Base-by-base conservation (phyloP, 2,888 invertebrate species). In the Tipula lateralis region DNA sequence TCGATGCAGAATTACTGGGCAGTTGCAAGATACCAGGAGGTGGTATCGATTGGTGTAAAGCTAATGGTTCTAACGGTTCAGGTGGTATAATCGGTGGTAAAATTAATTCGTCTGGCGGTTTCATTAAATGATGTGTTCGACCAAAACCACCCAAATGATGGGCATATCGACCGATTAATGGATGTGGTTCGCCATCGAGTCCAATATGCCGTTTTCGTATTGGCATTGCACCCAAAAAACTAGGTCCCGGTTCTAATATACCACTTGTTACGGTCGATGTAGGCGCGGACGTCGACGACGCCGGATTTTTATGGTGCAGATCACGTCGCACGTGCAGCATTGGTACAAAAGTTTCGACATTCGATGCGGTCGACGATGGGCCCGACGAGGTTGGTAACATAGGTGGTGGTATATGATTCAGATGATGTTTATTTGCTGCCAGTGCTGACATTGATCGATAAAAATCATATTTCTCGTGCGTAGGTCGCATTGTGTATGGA, bases 321-420 rank as follows among this genome's bases (percentile, higher is more conserved):
- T 96, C 96, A 88, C 96, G 91, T 84, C 96, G 92, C 85, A 96
- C 96, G 88, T 96, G 95, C 80, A 96, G 89, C 87, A 93, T 92
- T 13, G 93, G 93, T 88, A 90, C 87, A 85, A 89, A 90, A n/a
- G 90, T 88, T 86, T 90, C 90, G 0, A 88, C 89, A 1, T 87
- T 87, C 85, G 87, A 87, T 4, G 50, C 36, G 5, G 88, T 89
- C 86, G 90, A 87, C 85, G 91, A 86, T 88, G 89, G 84, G 88
- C 44, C 16, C 5, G 44, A 16, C 6, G 44, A 44, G 88, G 90
- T 86, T 86, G 87, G 86, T 88, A 89, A 34, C 88, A 89, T 34
- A 88, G 86, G 50, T 88, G 89, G 29, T 89, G 88, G 83, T 88
- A 88, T 85, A 24, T 84, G 85, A 24, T 85, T 84, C 50, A 85